These are phyloP conservation scores for Dendronephthya gigantea DNA, from an alignment of 64 coral and sea anemone genomes.

Conservation along the genomic window DNA sequence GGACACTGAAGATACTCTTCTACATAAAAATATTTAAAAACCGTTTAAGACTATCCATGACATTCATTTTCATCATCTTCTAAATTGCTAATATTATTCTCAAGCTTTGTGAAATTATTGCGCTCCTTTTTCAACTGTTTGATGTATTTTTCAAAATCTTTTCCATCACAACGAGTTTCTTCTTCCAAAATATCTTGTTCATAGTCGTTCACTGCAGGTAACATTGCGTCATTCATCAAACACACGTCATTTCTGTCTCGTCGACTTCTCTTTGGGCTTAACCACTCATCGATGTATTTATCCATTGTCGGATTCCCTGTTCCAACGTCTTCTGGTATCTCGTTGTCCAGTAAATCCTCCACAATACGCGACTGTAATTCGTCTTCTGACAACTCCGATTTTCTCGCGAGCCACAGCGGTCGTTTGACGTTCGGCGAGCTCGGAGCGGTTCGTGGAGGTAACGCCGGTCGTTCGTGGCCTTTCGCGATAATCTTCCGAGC, in stretches of 20 bases:
- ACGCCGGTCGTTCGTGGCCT: background rate
- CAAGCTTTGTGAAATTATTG: conserved; percentile 16
- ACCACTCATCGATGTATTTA: conserved; percentile 5
- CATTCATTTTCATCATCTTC: background rate
- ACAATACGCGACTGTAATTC: background rate
- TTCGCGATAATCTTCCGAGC: background rate
- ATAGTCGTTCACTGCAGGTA: background rate
- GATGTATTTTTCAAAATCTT: conserved; percentile 17
- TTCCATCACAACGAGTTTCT: background rate
- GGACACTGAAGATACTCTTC: too few relatives aligned
- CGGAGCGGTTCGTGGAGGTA: background rate
- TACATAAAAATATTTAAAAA: background rate
- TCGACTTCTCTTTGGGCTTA: background rate
- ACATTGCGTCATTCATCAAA: conserved; percentile 6
- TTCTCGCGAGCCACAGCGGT: background rate
- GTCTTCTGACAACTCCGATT: background rate
- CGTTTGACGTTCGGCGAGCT: background rate
- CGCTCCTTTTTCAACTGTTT: background rate
- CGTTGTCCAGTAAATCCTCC: background rate
- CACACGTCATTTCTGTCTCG: background rate
- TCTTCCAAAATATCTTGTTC: background rate
- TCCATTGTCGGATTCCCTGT: conserved; percentile 9
- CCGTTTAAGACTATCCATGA: background rate
- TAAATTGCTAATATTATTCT: background rate
- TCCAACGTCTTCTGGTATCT: background rate